Percentiles rank a stretch among this genome's conserved stretches.
These are phyloP conservation scores for Philereme vetulata DNA, from an alignment of 2,888 invertebrate genomes.

Conservation along the genomic window DNA sequence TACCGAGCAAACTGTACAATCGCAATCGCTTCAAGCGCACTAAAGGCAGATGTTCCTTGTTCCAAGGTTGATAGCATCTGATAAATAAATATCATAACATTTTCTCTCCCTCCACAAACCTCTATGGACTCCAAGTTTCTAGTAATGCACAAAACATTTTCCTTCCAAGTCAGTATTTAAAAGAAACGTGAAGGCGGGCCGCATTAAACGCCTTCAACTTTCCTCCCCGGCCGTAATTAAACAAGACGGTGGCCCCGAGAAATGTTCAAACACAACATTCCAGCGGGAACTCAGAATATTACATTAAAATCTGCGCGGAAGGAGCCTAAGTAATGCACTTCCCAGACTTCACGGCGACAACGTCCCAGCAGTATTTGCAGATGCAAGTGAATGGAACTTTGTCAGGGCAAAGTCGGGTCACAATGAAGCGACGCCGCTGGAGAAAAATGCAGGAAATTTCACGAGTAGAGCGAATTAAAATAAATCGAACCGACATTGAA, in stretches of 20 bases:
- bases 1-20: too few relatives aligned
- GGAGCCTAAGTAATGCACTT: constrained; percentile 58
- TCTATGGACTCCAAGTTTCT: constrained; percentile 9
- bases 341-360: constrained; percentile 42
- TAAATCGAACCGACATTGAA: constrained; percentile 59
- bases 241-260: constrained; percentile 41
- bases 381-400: constrained; percentile 33
- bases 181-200: constrained; percentile 41
- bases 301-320: constrained; percentile 56
- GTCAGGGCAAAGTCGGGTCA: constrained; percentile 36
- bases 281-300: constrained; percentile 50
- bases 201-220: constrained; percentile 45
- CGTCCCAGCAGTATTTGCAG: constrained; percentile 39
- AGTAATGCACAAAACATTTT: constrained; percentile 43
- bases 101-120: not conserved
- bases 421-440: constrained; percentile 48
- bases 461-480: constrained; percentile 54
- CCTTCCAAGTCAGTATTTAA: constrained; percentile 42
- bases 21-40: too few relatives aligned
- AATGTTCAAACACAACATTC: constrained; percentile 53
- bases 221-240: constrained; percentile 47
- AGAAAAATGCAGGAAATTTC: constrained; percentile 48
- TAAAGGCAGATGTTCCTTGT: too few relatives aligned
- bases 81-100: not conserved
- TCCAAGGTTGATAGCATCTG: not conserved